phyloP scores from a whole-genome alignment of 1,140 invertebrate species.

The Dreissena polymorpha region DNA sequence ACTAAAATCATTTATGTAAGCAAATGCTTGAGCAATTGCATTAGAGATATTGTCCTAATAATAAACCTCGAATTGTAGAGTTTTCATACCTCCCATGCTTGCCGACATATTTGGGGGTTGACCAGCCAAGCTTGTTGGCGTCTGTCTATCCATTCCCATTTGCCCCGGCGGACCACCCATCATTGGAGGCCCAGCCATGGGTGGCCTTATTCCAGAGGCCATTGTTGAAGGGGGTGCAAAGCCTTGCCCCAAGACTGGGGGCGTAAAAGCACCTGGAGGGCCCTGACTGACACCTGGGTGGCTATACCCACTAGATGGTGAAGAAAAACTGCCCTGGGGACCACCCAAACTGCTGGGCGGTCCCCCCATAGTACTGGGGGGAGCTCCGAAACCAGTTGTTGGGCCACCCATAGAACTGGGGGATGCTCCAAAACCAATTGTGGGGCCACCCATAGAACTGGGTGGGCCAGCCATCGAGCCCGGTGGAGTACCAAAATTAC shows the following conservation, averaged over 20 bases:
- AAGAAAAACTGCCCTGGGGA: constrained; percentile 8
- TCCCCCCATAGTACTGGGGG: constrained; percentile 41
- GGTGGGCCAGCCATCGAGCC: constrained; percentile 37
- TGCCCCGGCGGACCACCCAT: not conserved
- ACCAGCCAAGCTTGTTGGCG: not conserved
- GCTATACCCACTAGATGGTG: constrained; percentile 13
- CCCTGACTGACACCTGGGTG: constrained; percentile 20
- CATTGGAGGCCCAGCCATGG: constrained; percentile 35
- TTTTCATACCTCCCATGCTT: too few species aligned
- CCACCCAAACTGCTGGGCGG: constrained; percentile 32
- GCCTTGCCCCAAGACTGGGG: constrained; percentile 63
- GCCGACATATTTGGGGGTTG: not conserved
- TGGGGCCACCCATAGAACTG: constrained; percentile 39
- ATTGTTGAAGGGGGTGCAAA: constrained; percentile 58
- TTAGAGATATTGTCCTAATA: too few species aligned
- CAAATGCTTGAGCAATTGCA: too few species aligned
- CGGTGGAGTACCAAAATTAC: constrained; percentile 47
- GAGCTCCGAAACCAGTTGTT: constrained; percentile 37
- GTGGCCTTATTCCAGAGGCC: constrained; percentile 21
- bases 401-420: constrained; percentile 14
- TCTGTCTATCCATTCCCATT: constrained; percentile 5
- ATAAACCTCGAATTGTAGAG: too few species aligned
- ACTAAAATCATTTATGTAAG: too few species aligned
- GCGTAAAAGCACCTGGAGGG: constrained; percentile 21
- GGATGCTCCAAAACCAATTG: constrained; percentile 6